These are phyloP conservation scores for Theretra japonica DNA, from an alignment of 2,888 invertebrate species.

Conservation along the genomic window DNA sequence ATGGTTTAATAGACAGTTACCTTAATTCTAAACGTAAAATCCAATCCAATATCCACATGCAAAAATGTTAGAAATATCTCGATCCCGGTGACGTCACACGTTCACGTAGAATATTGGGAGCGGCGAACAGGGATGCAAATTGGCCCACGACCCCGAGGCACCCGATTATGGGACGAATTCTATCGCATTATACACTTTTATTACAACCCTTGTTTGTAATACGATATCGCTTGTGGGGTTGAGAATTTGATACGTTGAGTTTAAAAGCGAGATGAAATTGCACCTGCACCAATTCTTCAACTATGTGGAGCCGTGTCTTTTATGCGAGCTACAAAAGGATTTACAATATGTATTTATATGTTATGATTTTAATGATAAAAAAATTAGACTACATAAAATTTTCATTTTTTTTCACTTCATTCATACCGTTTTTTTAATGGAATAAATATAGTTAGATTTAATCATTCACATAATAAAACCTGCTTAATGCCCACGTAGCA, in stretches of 20 bases:
- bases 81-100: slow-evolving; percentile 8
- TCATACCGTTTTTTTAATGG: too few relatives aligned
- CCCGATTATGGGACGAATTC: slow-evolving; percentile 52
- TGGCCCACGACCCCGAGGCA: slow-evolving; percentile 46
- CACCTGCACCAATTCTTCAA: too few relatives aligned
- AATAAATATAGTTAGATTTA: too few relatives aligned
- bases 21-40: background rate
- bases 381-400: too few relatives aligned
- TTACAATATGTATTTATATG: too few relatives aligned
- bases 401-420: too few relatives aligned
- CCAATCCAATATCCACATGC: background rate
- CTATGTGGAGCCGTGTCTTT: too few relatives aligned
- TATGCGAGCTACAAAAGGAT: too few relatives aligned
- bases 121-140: slow-evolving; percentile 51
- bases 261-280: too few relatives aligned
- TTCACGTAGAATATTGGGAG: slow-evolving; percentile 54
- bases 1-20: background rate
- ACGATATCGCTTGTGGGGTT: slow-evolving; percentile 1
- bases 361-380: too few relatives aligned
- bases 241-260: background rate
- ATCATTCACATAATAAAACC: too few relatives aligned
- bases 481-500: too few relatives aligned
- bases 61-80: background rate
- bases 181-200: slow-evolving; percentile 13
- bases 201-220: background rate